Percentiles rank a stretch among this genome's conserved stretches.
phyloP scores from a whole-genome alignment of 2,113 vertebrate species.

The Micromys minutus region DNA sequence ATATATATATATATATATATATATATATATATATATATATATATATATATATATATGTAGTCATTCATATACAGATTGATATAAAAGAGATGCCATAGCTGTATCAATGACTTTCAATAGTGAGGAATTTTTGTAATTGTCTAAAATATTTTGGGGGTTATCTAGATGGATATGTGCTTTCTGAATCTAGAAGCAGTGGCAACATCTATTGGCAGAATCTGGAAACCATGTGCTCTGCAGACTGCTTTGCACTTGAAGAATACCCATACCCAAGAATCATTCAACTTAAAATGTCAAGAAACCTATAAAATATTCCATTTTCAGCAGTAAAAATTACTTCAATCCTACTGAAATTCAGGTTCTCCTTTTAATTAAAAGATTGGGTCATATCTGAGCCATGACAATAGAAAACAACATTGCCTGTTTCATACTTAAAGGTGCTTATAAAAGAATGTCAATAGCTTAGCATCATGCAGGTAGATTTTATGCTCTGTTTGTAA shows the following conservation, averaged over 20 bases:
- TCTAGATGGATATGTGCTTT: not conserved
- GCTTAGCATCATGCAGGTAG: not conserved
- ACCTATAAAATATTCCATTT: not conserved
- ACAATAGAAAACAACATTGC: rapidly evolving
- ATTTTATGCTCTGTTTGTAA: not conserved
- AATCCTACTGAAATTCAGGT: not conserved
- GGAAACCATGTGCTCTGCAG: not conserved
- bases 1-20: not conserved
- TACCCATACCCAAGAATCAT: not conserved
- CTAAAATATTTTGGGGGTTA: not conserved
- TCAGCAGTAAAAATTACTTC: not conserved
- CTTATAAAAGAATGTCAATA: not conserved
- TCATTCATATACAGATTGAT: not conserved
- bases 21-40: not conserved
- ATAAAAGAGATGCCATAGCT: not conserved
- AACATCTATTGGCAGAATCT: not conserved
- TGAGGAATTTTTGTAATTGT: not conserved
- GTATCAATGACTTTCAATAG: not conserved
- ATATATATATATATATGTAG: not conserved
- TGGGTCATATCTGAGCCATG: not conserved
- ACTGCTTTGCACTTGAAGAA: not conserved
- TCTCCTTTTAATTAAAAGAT: not conserved
- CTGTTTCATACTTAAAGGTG: not conserved
- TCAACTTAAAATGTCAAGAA: not conserved
- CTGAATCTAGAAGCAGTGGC: rapidly evolving